Evolutionary conservation across 2,113 vertebrate genomes (phyloP), one percentile per base, ranked within the genome.

Genomic region (Stigmatopora nigra): DNA sequence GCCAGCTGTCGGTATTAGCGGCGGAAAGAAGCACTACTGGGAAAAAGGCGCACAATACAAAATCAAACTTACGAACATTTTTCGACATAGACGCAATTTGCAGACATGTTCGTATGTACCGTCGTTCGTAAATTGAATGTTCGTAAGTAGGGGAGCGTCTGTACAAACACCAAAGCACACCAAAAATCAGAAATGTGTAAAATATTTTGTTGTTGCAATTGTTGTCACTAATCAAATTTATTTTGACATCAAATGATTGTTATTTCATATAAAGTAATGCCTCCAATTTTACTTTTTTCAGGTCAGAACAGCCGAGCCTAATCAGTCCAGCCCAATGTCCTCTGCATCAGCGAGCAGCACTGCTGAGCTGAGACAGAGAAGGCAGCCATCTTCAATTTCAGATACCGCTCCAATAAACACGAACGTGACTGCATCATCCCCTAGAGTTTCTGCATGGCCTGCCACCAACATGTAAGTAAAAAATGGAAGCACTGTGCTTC

Each of bases 291-390:
- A n/a, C 19, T 9, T 20, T 1, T 22, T 3, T 55, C 20, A 41
- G 36, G 36, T 60, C 12, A 61, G 51, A 7, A 15, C 68, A 14
- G 73, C 64, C 3, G 65, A 71, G 31, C 9, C 68, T 4, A 36
- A 0, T 31, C 22, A 62, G 46, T 63, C 76, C 49, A 52, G 44
- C 46, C 60, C 49, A 7, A 66, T 69, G 15, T 45, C 46, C 3
- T 53, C 56, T 4, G 62, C 16, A 46, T 68, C 44, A 19, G 41
- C 63, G 61, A 38, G 55, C 67, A n/a, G 16, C 59, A 44, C 75
- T 5, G 65, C 81, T 1, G 78, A 80, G 53, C 80, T 89, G 75
- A 85, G 88, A 65, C 89, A 89, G 78, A 84, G 89, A 53, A 81
- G 83, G 57, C 72, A 41, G 2, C 25, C 49, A 0, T 63, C 77